Evolutionary conservation across 2,113 vertebrate species (phyloP).

Genomic region (Phyllostomus hastatus): DNA sequence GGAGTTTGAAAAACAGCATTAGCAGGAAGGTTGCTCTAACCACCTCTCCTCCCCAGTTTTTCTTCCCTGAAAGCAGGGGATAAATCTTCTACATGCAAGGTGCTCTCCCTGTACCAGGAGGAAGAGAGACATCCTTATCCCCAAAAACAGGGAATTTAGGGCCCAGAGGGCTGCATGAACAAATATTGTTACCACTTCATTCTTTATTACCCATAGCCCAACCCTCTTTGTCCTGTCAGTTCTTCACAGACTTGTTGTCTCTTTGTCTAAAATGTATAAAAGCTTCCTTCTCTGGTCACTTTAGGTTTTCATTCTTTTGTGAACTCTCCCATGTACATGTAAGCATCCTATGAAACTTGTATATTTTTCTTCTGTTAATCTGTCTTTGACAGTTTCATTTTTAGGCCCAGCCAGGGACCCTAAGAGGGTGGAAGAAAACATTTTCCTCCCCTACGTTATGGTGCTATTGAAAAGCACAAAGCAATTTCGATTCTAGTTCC

Average conservation of each 20-base stretch:
- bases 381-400: background rate
- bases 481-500: background rate
- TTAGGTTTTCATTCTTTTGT: background rate
- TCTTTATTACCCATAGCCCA: background rate
- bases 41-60: accelerated
- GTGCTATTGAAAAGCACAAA: background rate
- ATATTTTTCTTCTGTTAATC: background rate
- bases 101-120: too few species aligned
- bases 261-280: background rate
- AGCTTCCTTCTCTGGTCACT: background rate
- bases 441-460: background rate
- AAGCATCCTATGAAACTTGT: background rate
- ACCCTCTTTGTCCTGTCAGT: background rate
- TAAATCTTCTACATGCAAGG: too few species aligned
- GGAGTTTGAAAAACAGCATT: background rate
- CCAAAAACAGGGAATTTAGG: too few species aligned
- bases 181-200: background rate
- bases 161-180: too few species aligned
- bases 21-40: background rate
- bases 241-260: background rate
- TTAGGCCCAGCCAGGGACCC: background rate
- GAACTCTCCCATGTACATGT: background rate
- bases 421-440: background rate
- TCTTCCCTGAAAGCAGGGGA: background rate
- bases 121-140: too few species aligned